Evolutionary conservation across 2,797 vertebrate genomes (phyloP), one percentile per base, ranked within the genome.

Genomic region (Sebastes kiyomatsui): DNA sequence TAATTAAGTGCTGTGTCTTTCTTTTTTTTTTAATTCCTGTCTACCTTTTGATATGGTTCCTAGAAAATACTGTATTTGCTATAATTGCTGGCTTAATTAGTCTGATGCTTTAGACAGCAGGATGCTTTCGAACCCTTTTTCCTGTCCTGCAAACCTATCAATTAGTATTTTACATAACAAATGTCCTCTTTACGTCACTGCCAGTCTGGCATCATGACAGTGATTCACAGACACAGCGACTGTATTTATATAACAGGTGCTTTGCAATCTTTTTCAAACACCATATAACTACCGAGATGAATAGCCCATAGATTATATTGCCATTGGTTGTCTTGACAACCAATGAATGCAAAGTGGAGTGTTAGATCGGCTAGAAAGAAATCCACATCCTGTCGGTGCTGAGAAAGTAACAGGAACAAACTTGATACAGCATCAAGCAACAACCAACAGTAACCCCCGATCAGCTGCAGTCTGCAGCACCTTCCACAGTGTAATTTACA

Each of bases 401-500:
- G 49, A 71, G 16, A 18, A 72, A 70, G 80, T 38, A 27, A 49
- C 23, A 70, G 16, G 59, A 46, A 77, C 62, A 56, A 82, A 79
- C 56, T 55, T 35, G 60, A 58, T 30, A 55, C 33, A 60, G 65
- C 52, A 67, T 46, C 61, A n/a, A 30, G 30, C 1, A 1, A 25
- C 35, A 55, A 42, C 72, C 27, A 55, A 77, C 68, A 75, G 62
- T 70, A 38, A 62, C 54, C 8, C 13, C n/a, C 2, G 55, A 67
- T 79, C 52, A 62, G 77, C 67, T 69, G 75, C 52, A 49, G 60
- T 27, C 38, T 35, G 66, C 35, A 8, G 6, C 13, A 52, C 72
- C 60, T 59, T 78, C 46, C 72, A 74, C 56, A n/a, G 58, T 46
- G 65, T 79, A 66, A 87, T 87, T 80, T 77, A 72, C 30, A 67